phyloP scores from a whole-genome alignment of 2,113 vertebrate genomes.

The Cygnus buccinator region DNA sequence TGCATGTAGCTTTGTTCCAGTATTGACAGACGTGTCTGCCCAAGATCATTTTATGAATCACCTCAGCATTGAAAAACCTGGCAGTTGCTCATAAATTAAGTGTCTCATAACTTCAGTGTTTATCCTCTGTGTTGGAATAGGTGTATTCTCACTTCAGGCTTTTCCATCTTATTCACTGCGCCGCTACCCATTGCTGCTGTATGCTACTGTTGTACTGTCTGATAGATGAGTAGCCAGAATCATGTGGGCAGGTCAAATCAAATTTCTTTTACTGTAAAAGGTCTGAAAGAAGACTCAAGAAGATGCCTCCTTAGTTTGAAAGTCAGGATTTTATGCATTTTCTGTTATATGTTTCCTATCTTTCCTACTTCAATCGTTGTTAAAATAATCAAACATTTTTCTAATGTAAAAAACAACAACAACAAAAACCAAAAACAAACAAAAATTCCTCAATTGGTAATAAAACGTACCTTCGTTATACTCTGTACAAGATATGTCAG shows the following conservation, averaged over 20 bases:
- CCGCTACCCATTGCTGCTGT: not conserved
- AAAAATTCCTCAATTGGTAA: not conserved
- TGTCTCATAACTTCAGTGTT: not conserved
- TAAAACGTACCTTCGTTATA: not conserved
- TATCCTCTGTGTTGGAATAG: not conserved
- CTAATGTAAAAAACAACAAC: not conserved
- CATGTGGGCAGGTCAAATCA: not conserved
- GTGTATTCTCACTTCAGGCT: not conserved
- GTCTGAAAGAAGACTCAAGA: not conserved
- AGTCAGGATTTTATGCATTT: not conserved
- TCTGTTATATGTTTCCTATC: not conserved
- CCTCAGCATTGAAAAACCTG: not conserved
- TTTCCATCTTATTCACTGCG: not conserved
- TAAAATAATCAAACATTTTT: not conserved
- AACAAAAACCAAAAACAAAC: too few relatives aligned
- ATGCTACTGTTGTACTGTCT: not conserved
- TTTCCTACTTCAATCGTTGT: not conserved
- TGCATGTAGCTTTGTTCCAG: not conserved
- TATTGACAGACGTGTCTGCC: constrained; percentile 15
- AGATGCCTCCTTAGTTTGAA: not conserved
- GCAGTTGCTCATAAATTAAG: not conserved
- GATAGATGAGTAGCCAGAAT: not conserved
- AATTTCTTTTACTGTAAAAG: not conserved
- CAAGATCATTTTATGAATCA: constrained; percentile 12
- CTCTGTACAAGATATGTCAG: constrained; percentile 1